Evolutionary conservation across 2,888 invertebrate species (phyloP), one percentile per base, ranked within the genome.

Genomic region (Actias luna): DNA sequence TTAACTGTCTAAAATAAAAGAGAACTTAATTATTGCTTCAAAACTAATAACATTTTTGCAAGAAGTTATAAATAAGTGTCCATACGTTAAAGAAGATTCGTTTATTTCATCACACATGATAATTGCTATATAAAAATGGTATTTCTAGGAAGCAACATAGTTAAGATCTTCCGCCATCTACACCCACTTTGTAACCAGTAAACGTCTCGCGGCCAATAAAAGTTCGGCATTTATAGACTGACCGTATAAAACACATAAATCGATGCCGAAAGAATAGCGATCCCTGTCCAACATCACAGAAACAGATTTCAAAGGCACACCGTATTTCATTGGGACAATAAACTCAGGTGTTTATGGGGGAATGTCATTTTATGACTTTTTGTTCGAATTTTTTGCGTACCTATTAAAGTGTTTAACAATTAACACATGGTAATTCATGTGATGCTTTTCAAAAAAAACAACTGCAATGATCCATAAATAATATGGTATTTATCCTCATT

Each of bases 111-210:
- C 29, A 57, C 22, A 61, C 10, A 36, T 39, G 39, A 55, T 55
- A 67, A 65, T 67, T 59, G 61, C 61, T 65, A 61, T 65, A 62
- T 69, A 67, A 62, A 60, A 35, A 50, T 59, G n/a, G 66, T 70
- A 50, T 50, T 91, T 88, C 88, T 84, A 84, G 84, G 89, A 91
- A 90, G 82, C 79, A 73, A 67, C 78, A 69, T 82, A 79, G 80
- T 84, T 82, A 79, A 80, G 83, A 80, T 83, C 87, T 89, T 89
- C 90, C 87, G 88, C 87, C 29, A 79, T 89, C 84, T 80, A 80
- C 81, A 77, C 84, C 86, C 85, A 88, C 88, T 91, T 89, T 89
- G 90, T 89, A 89, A 91, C 89, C 88, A 88, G 84, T 89, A 85
- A 92, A 89, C 82, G 88, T 90, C 90, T 85, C 83, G 83, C 84